A percentile compares a stretch with the other conserved stretches of the same genome.
Conservation (phyloP, 2,113 vertebrate species). For the Salvelinus alpinus region DNA sequence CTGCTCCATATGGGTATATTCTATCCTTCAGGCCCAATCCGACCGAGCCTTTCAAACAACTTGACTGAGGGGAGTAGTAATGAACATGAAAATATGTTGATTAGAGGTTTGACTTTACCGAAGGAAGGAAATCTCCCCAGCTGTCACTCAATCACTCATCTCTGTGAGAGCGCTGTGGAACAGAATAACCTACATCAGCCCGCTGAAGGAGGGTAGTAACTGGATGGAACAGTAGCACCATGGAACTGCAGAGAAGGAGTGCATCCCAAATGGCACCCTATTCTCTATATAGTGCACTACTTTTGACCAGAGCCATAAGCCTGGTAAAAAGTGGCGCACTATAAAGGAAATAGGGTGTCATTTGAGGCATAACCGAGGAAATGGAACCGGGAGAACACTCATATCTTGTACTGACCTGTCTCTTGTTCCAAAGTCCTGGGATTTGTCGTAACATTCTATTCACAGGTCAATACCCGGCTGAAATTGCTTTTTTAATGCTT, state of each 20-base stretch:
- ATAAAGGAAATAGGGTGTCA: no score
- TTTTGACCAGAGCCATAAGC: no score
- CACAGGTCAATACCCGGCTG: conserved; percentile 86
- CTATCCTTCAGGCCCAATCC: conserved; percentile 75
- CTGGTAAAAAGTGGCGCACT: no score
- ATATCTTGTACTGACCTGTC: conserved; percentile 86
- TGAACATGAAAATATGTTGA: conserved; percentile 51
- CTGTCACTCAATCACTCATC: conserved; percentile 42
- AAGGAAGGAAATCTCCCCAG: conserved; percentile 75
- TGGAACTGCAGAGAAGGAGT: conserved; percentile 79
- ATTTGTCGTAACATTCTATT: conserved; percentile 76
- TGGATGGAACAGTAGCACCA: conserved; percentile 89
- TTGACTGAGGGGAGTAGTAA: conserved; percentile 77
- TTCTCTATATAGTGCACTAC: no score
- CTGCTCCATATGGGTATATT: conserved; percentile 64
- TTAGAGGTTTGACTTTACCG: conserved; percentile 87
- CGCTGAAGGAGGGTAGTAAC: conserved; percentile 88
- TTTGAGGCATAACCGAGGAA: no score
- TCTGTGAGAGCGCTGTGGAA: conserved; percentile 44
- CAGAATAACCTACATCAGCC: conserved; percentile 79
- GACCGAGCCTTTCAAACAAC: conserved; percentile 73
- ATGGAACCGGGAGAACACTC: conserved; percentile 39
- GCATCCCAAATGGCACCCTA: no score
- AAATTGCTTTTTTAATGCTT: conserved; percentile 90
- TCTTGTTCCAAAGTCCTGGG: conserved; percentile 83